phyloP scores from a whole-genome alignment of 2,797 vertebrate species.

The Natrix natrix region DNA sequence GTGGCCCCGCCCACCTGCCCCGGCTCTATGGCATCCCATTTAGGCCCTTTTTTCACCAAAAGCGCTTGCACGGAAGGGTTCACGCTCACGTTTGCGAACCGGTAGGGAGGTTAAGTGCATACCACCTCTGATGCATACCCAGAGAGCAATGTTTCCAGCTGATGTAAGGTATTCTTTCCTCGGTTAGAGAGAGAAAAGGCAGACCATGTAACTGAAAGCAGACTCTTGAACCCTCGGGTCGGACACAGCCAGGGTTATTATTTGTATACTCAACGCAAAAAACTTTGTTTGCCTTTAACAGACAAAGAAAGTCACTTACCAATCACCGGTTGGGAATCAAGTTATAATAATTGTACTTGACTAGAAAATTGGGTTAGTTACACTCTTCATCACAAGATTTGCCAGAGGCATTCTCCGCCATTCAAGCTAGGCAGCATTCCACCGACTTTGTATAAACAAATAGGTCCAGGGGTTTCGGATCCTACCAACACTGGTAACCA shows the following conservation, averaged over 20 bases:
- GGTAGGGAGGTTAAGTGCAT: no score
- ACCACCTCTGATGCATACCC: not conserved
- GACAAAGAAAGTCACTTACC: constrained; percentile 42
- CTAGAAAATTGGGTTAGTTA: constrained; percentile 63
- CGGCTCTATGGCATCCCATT: no score
- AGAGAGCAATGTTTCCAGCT: constrained; percentile 19
- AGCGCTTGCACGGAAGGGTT: no score
- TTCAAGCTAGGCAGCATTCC: constrained; percentile 65
- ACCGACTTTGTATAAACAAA: constrained; percentile 57
- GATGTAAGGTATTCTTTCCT: constrained; percentile 19
- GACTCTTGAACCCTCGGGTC: not conserved
- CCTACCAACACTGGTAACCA: constrained; percentile 57
- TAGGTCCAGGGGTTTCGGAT: constrained; percentile 55
- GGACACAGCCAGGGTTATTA: not conserved
- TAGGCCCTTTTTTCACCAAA: no score
- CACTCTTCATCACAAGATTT: constrained; percentile 62
- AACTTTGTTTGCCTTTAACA: constrained; percentile 40
- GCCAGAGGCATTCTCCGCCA: constrained; percentile 54
- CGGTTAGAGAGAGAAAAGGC: constrained; percentile 5
- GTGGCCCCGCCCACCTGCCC: no score
- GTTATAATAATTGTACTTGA: constrained; percentile 59
- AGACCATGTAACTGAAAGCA: not conserved
- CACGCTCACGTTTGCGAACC: no score
- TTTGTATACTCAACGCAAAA: not conserved
- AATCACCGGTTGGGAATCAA: constrained; percentile 40